These are phyloP conservation scores for Synanthedon formicaeformis DNA, from an alignment of 2,888 invertebrate species.

Conservation along the genomic window DNA sequence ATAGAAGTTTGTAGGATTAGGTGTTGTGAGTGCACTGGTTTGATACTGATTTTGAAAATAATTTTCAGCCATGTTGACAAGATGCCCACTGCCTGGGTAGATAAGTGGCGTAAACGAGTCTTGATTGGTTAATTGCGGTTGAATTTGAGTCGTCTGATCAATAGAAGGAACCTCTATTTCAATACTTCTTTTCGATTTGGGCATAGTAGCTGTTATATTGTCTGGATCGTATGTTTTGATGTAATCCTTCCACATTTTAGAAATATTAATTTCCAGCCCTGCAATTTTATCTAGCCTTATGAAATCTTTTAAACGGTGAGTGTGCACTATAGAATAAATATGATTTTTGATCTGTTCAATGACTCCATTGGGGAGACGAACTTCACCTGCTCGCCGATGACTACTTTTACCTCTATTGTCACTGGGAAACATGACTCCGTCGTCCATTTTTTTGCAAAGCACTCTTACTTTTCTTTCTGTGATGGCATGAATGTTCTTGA, in stretches of 20 bases:
- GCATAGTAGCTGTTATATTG: slow-evolving; percentile 59
- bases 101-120: slow-evolving; percentile 44
- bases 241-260: slow-evolving; percentile 72
- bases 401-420: slow-evolving; percentile 69
- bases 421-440: slow-evolving; percentile 69
- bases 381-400: slow-evolving; percentile 61
- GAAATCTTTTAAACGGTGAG: slow-evolving; percentile 63
- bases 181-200: slow-evolving; percentile 53
- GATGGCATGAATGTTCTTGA: slow-evolving; percentile 71
- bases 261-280: slow-evolving; percentile 68
- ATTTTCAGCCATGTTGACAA: slow-evolving; percentile 62
- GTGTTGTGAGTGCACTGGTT: slow-evolving; percentile 36
- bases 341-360: slow-evolving; percentile 68
- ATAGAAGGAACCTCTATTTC: slow-evolving; percentile 28
- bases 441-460: slow-evolving; percentile 70
- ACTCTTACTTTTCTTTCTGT: slow-evolving; percentile 70
- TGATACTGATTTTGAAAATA: slow-evolving; percentile 65
- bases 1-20: slow-evolving; percentile 53
- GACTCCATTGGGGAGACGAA: slow-evolving; percentile 57
- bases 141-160: slow-evolving; percentile 24
- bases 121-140: slow-evolving; percentile 20
- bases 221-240: slow-evolving; percentile 67
- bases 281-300: slow-evolving; percentile 67
- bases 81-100: slow-evolving; percentile 59
- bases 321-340: slow-evolving; percentile 65